Percentiles rank a stretch among this genome's conserved stretches.
These are phyloP conservation scores for Glandiceps talaboti DNA, from an alignment of 53 echinoderm and acorn worm genomes.

Conservation along the genomic window DNA sequence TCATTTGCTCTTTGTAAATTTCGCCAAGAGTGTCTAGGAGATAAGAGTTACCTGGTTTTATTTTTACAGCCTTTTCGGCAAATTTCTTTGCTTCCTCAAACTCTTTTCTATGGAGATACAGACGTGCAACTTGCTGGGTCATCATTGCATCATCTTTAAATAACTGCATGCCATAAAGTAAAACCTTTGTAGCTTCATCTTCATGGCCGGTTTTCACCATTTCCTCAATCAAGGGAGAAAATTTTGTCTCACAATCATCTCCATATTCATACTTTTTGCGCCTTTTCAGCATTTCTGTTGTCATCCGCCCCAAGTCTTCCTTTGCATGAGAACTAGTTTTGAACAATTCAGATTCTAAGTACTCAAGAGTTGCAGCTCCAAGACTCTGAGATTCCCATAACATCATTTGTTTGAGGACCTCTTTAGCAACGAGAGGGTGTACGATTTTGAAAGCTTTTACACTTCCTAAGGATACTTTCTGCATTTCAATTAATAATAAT, in stretches of 20 bases:
- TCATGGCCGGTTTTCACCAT: background rate
- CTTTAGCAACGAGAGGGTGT: constrained; percentile 32
- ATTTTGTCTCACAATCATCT: constrained; percentile 30
- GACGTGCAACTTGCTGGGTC: constrained; percentile 37
- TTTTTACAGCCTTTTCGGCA: constrained; percentile 24
- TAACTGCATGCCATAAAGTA: constrained; percentile 18
- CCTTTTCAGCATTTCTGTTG: constrained; percentile 32
- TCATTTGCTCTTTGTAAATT: constrained; percentile 18
- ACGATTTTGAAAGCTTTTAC: constrained; percentile 27
- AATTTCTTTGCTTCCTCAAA: constrained; percentile 19
- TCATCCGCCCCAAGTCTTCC: constrained; percentile 3
- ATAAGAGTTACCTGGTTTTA: constrained; percentile 21
- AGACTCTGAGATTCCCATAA: constrained; percentile 7
- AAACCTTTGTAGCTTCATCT: constrained; percentile 11
- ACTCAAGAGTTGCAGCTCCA: constrained; percentile 25
- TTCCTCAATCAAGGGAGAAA: constrained; percentile 48
- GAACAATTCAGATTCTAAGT: constrained; percentile 27
- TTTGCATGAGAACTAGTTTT: constrained; percentile 12
- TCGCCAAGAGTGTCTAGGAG: constrained; percentile 57
- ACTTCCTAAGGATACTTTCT: background rate
- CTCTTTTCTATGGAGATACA: constrained; percentile 2
- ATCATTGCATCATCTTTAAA: constrained; percentile 25
- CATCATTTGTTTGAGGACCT: constrained; percentile 22
- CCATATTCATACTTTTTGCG: constrained; percentile 26
- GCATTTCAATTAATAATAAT: background rate